Conservation (phyloP, 1,140 invertebrate genomes). For the Lepidurus apus region DNA sequence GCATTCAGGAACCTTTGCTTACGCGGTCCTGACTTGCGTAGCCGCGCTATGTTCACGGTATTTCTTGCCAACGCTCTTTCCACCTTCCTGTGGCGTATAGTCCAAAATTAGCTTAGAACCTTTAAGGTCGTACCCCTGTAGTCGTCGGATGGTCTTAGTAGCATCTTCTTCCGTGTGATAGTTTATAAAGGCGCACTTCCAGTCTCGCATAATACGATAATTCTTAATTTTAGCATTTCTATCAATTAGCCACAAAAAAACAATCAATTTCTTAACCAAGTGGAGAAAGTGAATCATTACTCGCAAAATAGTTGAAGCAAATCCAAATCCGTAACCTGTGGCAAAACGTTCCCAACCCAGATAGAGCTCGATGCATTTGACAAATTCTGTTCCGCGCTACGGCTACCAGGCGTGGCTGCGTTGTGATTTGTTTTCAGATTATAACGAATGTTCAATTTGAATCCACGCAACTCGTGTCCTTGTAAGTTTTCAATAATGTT, state of each 20-base stretch:
- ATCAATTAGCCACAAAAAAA: background rate
- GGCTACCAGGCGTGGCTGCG: background rate
- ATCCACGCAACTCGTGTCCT: background rate
- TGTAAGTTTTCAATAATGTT: background rate
- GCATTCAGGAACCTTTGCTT: background rate
- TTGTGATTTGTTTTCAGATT: background rate
- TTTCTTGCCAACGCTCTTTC: background rate
- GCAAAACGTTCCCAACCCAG: background rate
- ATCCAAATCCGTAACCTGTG: background rate
- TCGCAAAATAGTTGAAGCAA: background rate
- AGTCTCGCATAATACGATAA: background rate
- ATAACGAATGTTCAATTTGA: background rate
- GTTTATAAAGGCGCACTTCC: background rate
- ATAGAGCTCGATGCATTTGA: background rate
- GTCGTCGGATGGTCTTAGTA: background rate
- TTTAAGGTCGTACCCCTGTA: background rate
- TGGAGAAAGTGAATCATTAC: background rate
- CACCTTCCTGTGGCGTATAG: background rate
- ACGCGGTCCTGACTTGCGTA: background rate
- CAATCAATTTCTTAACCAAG: background rate
- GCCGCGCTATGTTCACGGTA: background rate
- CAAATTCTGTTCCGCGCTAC: background rate
- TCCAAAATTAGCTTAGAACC: background rate
- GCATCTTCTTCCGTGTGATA: background rate
- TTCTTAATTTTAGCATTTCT: background rate